Conservation (phyloP, 2,888 invertebrate genomes). For the Eucera pruinosa region DNA sequence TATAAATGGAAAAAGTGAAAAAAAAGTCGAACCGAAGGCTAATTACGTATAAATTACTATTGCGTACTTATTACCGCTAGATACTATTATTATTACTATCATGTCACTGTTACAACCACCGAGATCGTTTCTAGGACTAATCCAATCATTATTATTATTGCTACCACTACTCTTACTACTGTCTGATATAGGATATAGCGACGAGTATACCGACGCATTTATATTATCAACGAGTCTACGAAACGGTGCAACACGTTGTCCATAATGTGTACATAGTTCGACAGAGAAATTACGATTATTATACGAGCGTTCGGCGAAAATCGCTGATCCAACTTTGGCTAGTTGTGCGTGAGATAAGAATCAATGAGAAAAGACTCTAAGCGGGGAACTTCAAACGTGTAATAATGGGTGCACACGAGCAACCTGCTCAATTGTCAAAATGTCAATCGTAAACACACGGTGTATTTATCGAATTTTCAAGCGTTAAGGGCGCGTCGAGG, state of each 20-base stretch:
- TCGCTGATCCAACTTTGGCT: slow-evolving; percentile 21
- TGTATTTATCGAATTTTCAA: slow-evolving; percentile 72
- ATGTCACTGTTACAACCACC: slow-evolving; percentile 70
- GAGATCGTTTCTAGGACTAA: slow-evolving; percentile 66
- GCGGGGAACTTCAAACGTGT: slow-evolving; percentile 4
- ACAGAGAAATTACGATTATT: slow-evolving; percentile 61
- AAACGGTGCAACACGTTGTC: slow-evolving; percentile 68
- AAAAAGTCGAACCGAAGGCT: slow-evolving; percentile 48
- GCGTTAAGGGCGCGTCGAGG: slow-evolving; percentile 51
- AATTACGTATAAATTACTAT: slow-evolving; percentile 66
- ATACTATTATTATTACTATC: slow-evolving; percentile 67
- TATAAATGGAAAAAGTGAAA: slow-evolving; percentile 15
- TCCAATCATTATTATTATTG: slow-evolving; percentile 68
- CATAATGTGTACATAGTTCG: slow-evolving; percentile 76
- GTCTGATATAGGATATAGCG: slow-evolving; percentile 68
- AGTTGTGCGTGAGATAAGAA: slow-evolving; percentile 10
- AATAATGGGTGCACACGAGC: slow-evolving; percentile 11
- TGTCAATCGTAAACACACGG: slow-evolving; percentile 71
- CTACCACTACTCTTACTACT: slow-evolving; percentile 72
- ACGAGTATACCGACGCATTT: slow-evolving; percentile 71
- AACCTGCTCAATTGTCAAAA: slow-evolving; percentile 51
- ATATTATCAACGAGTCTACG: slow-evolving; percentile 68
- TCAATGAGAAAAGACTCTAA: not conserved
- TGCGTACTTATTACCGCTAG: slow-evolving; percentile 67
- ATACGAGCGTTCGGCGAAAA: slow-evolving; percentile 47